Base-by-base conservation (phyloP, 1,140 invertebrate species). In the Alviniconcha marisindica region DNA sequence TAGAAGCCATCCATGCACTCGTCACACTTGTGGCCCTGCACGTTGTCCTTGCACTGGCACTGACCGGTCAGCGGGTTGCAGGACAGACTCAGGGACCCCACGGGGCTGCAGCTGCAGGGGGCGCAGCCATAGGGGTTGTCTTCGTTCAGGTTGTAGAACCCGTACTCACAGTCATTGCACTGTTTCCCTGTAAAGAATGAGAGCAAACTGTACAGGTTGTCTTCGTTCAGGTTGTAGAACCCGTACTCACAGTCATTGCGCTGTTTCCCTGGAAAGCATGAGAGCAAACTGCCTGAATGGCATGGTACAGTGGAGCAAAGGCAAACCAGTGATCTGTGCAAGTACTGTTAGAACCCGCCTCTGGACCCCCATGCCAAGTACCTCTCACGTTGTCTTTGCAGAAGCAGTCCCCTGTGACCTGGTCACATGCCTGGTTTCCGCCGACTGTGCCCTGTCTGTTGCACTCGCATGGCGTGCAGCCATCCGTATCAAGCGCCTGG, bases 171-270 rank as follows among this genome's bases (percentile, higher is more conserved):
- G 86, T 81, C 48, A 81, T 99, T 96, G 91, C 99, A 99, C 76
- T 89, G 87, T 40, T 66, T 60, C 14, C 78, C 78, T 80, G 73
- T 2, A 51, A 33, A 5, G 28, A 51, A 48, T 48, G 18, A 48
- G 18, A 48, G 18, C 18, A 48, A 48, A 48, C 5, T n/a, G n/a
- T n/a, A n/a, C n/a, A n/a, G n/a, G n/a, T n/a, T n/a, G n/a, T n/a
- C n/a, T n/a, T n/a, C n/a, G 14, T 82, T 77, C n/a, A 93, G 85
- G n/a, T 88, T 88, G 85, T 86, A 99, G 93, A 95, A 99, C 0
- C 99, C 94, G 18, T 97, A 96, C 91, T 97, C 96, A 93, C 99
- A 99, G 86, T 81, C 48, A 81, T 99, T 96, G 91, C 99, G 99
- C 76, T 89, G 87, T 40, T 66, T 60, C 14, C 78, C 78, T 80